Conservation (phyloP, 1,140 invertebrate species). For the Drosophila seguyi region DNA sequence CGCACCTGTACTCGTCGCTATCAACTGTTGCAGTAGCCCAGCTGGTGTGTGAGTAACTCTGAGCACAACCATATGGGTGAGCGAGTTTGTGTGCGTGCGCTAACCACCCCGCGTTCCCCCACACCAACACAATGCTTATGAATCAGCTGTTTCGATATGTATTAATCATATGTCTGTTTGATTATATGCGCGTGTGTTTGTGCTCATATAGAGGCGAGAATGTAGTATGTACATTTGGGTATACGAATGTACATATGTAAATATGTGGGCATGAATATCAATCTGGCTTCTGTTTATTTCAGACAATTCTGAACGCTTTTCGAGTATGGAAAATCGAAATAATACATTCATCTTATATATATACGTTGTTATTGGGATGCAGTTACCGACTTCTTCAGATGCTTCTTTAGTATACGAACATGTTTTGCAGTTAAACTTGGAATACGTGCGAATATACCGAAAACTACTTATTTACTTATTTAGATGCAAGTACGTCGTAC, state of each 20-base stretch:
- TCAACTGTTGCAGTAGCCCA: constrained; percentile 74
- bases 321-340: constrained; percentile 34
- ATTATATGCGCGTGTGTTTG: constrained; percentile 34
- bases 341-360: constrained; percentile 21
- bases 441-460: constrained; percentile 19
- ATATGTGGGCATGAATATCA: constrained; percentile 40
- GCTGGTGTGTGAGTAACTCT: constrained; percentile 65
- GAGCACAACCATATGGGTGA: constrained; percentile 42
- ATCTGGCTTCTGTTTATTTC: constrained; percentile 48
- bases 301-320: constrained; percentile 28
- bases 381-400: not conserved
- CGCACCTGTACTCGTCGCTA: constrained; percentile 54
- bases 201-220: constrained; percentile 22
- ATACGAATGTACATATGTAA: constrained; percentile 6
- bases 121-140: constrained; percentile 41
- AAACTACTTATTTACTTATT: constrained; percentile 10
- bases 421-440: constrained; percentile 21
- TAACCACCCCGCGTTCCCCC: constrained; percentile 14
- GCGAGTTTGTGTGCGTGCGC: constrained; percentile 19
- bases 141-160: constrained; percentile 77
- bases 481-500: constrained; percentile 7
- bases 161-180: constrained; percentile 73
- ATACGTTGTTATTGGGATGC: constrained; percentile 1
- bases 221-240: constrained; percentile 4
- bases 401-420: not conserved